Conservation (phyloP, 1,140 invertebrate species). For the Apocrypta bakeri region DNA sequence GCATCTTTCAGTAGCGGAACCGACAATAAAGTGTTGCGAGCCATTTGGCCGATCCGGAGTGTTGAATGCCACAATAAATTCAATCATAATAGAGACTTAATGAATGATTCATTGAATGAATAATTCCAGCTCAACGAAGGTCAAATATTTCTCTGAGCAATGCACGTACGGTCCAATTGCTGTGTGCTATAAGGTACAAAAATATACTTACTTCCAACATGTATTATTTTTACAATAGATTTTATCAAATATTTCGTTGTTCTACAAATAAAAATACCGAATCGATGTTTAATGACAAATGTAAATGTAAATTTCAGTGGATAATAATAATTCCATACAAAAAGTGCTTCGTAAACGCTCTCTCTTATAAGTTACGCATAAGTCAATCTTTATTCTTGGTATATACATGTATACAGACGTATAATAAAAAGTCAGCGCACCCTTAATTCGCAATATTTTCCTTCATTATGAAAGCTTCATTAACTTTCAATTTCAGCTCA, state of each 20-base stretch:
- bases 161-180: conserved; percentile 11
- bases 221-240: background rate
- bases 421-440: background rate
- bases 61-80: conserved; percentile 41
- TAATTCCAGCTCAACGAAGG: conserved; percentile 38
- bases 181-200: background rate
- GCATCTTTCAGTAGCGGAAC: background rate
- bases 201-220: background rate
- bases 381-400: background rate
- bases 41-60: conserved; percentile 20
- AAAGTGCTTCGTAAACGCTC: background rate
- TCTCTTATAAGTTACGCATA: background rate
- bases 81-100: conserved; percentile 41
- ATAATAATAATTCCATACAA: too few relatives aligned
- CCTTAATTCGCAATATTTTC: conserved; percentile 7
- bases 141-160: conserved; percentile 38
- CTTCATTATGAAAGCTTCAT: conserved; percentile 7
- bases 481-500: conserved; percentile 28
- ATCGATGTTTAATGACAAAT: too few relatives aligned
- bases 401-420: too few relatives aligned
- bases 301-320: too few relatives aligned
- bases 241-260: too few relatives aligned
- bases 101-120: conserved; percentile 49
- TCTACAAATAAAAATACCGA: too few relatives aligned
- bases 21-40: conserved; percentile 15